Base-by-base conservation (phyloP, 2,113 vertebrate genomes). In the Tenrec ecaudatus region DNA sequence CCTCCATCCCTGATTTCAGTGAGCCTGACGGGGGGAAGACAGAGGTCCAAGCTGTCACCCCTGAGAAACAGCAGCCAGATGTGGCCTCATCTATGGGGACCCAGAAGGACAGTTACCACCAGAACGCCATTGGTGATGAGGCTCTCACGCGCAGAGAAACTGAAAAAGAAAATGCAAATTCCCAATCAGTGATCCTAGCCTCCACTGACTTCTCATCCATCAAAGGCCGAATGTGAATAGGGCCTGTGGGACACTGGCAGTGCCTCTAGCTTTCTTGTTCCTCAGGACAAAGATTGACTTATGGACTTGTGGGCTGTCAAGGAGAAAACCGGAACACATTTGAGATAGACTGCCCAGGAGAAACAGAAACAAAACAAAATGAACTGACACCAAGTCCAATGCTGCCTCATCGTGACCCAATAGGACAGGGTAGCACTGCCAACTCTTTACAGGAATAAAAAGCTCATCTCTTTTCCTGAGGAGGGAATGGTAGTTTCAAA, bases 61-160 rank as follows among this genome's bases (percentile, higher is more conserved):
- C 31, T 5, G 36, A 78, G 5, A 94, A 53, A 47, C 73, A 75
- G 82, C 43, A 33, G 38, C 36, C 68, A 68, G 15, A 14, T 10
- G 17, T 14, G 58, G 6, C 38, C 69, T 88, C 71, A 53, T 25
- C 17, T 53, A 43, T 6, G 14, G 27, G 33, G 82, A 81, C 31
- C 36, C 25, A 31, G 53, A 88, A 86, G 66, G 92, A 79, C 83
- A 97, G 90, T 98, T 98, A 99, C 98, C 98, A 99, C 97, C 38
- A 99, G 95, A 17, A 98, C 97, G 92, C 98, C 98, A 12, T 99
- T 99, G 33, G 98, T 98, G 92, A 98, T 25, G 88, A 98, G 98
- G 43, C 90, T 83, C 91, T 97, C 98, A 7, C 97, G 97, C 20
- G 91, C 94, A 20, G 88, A 97, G 77, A 94, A 27, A 23, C 99